Conservation (phyloP, 1,140 invertebrate species). For the Sitophilus oryzae region DNA sequence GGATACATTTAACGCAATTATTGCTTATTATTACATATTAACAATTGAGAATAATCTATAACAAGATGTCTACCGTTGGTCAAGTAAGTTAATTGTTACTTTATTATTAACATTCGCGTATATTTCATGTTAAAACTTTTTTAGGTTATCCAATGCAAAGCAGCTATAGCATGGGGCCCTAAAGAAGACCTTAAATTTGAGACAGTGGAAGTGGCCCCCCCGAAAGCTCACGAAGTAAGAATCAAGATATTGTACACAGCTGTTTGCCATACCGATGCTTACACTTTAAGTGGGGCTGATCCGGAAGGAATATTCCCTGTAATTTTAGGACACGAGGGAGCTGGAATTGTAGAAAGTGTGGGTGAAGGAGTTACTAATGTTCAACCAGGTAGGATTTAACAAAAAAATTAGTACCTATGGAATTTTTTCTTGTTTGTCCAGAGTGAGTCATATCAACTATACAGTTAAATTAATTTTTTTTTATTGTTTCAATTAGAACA, state of each 20-base stretch:
- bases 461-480: too few species aligned
- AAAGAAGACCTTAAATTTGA: conserved; percentile 84
- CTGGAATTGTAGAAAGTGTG: conserved; percentile 92
- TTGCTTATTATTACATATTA: too few species aligned
- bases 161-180: conserved; percentile 87
- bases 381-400: conserved; percentile 70
- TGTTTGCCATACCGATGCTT: conserved; percentile 97
- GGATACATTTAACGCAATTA: too few species aligned
- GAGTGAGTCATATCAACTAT: too few species aligned
- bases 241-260: conserved; percentile 79
- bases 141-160: conserved; percentile 72
- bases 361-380: conserved; percentile 89
- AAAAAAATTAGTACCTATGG: too few species aligned
- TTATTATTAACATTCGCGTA: not conserved
- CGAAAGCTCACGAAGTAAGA: conserved; percentile 80
- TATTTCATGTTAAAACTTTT: conserved; percentile 6
- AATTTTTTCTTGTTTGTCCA: too few species aligned
- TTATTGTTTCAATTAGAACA: too few species aligned
- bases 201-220: conserved; percentile 90
- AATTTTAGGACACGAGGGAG: conserved; percentile 90
- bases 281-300: conserved; percentile 87
- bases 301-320: conserved; percentile 92
- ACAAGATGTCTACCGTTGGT: conserved; percentile 18
- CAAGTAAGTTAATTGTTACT: conserved; percentile 11
- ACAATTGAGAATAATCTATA: too few species aligned